Evolutionary conservation across 2,888 invertebrate species (phyloP).

Genomic region (Antitype chi): DNA sequence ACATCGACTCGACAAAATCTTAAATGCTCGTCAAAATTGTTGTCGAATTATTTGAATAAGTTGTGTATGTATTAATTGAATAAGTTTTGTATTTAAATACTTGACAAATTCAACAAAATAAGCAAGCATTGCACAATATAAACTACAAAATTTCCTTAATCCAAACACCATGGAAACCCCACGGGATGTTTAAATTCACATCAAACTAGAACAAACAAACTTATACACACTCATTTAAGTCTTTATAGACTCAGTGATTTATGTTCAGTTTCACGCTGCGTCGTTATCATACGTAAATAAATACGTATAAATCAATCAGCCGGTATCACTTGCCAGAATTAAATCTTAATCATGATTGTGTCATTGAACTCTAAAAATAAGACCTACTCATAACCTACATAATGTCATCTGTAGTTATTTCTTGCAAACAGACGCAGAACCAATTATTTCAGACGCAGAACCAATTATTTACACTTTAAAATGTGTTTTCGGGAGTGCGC

Average conservation of each 20-base stretch:
- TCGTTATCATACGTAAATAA: constrained; percentile 42
- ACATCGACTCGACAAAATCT: neutral
- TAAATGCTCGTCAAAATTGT: neutral
- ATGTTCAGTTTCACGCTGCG: constrained; percentile 20
- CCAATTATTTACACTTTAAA: too few relatives aligned
- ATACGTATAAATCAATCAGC: constrained; percentile 59
- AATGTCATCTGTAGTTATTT: constrained; percentile 20
- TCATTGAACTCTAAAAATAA: constrained; percentile 51
- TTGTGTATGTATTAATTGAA: too few relatives aligned
- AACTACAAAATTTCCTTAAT: neutral
- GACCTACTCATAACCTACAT: constrained; percentile 25
- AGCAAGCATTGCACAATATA: too few relatives aligned
- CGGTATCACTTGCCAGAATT: constrained; percentile 43
- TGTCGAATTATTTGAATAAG: too few relatives aligned
- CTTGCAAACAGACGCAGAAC: neutral
- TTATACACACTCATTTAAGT: constrained; percentile 41
- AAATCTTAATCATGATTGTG: constrained; percentile 27
- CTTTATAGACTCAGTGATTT: constrained; percentile 64
- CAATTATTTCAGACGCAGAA: too few relatives aligned
- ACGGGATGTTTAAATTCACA: constrained; percentile 5
- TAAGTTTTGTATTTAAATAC: neutral
- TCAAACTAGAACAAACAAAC: constrained; percentile 29
- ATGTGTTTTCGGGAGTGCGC: too few relatives aligned
- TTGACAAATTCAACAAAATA: neutral
- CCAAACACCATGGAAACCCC: neutral